These are phyloP conservation scores for Brachyistius frenatus DNA, from an alignment of 2,113 vertebrate genomes.

Conservation along the genomic window DNA sequence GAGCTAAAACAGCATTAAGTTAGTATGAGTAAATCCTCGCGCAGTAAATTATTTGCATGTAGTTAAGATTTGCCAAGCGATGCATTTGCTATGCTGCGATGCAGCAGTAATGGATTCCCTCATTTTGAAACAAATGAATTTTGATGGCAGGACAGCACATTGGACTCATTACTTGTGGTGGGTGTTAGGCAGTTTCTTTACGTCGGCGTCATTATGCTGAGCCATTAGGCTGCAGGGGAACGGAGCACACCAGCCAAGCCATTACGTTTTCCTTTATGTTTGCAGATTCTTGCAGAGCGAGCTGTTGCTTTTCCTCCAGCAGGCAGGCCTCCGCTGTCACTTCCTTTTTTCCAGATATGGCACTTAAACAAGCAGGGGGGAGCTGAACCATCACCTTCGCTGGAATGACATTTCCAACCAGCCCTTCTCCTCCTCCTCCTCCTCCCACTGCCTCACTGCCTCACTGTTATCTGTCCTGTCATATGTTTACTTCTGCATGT, in stretches of 20 bases:
- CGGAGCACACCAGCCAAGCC: constrained; percentile 1
- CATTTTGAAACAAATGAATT: constrained; percentile 34
- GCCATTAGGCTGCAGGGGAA: constrained; percentile 45
- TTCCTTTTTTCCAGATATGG: constrained; percentile 11
- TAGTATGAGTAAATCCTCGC: neutral
- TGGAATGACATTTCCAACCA: constrained; percentile 27
- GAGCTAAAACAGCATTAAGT: neutral
- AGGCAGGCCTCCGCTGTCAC: constrained; percentile 31
- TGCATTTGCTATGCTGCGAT: constrained; percentile 7
- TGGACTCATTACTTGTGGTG: constrained; percentile 36
- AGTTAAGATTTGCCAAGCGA: neutral
- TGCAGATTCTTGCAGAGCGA: constrained; percentile 30
- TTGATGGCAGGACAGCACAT: constrained; percentile 39
- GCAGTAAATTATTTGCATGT: constrained; percentile 22
- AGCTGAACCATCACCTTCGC: constrained; percentile 32
- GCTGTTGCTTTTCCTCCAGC: neutral
- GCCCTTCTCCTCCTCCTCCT: constrained; percentile 5
- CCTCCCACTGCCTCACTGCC: no score
- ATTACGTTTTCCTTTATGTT: constrained; percentile 44
- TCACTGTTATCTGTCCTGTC: constrained; percentile 38
- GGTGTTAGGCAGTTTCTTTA: constrained; percentile 40
- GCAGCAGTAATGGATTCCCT: constrained; percentile 28
- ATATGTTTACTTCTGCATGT: constrained; percentile 53
- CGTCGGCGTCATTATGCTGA: constrained; percentile 39
- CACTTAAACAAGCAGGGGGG: constrained; percentile 32